Base-by-base conservation (phyloP, 2,113 vertebrate genomes). In the Vanacampus margaritifer region DNA sequence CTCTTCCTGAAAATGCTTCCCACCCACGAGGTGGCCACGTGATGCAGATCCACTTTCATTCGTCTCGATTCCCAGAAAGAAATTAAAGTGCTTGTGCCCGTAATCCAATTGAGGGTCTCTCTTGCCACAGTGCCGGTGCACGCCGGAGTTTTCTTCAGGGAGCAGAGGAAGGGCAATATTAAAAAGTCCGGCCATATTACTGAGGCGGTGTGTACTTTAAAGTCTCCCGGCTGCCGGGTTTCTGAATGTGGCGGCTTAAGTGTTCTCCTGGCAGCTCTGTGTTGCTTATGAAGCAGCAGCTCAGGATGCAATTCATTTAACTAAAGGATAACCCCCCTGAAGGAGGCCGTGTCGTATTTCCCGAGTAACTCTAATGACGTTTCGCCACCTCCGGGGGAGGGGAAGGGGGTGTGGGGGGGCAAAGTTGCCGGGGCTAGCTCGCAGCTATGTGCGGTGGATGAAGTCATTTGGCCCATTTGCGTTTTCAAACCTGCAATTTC, bases 71-170 rank as follows among this genome's bases (percentile, higher is more conserved):
- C 85, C 73, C 65, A 51, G 80, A 86, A 82, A 86, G 86, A 92
- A 93, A 91, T 91, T 80, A 90, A 93, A 91, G 89, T 91, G 89
- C 89, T 90, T 71, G 84, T 90, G 88, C 89, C 79, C 72, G 74
- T 92, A 92, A 93, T 93, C 88, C 87, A 92, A 91, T 93, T 89
- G 87, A 56, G 79, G 60, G 73, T 66, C 79, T 78, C 43, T 19
- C 43, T 19, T 6, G 28, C 69, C 66, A 74, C 68, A 48, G 26
- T 46, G 70, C 45, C 64, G 79, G 79, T 78, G 80, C 79, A 16
- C 26, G 73, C 82, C 48, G 70, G 85, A 88, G 91, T 91, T 62
- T 90, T 84, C 91, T 92, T 88, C 83, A 77, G 88, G 87, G 87
- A 89, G 83, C 81, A 69, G 78, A 83, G 85, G 80, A 84, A 79